A percentile compares a stretch with the other conserved stretches of the same genome.
Conservation (phyloP, 1,140 invertebrate genomes). For the Probaryconus sp. region DNA sequence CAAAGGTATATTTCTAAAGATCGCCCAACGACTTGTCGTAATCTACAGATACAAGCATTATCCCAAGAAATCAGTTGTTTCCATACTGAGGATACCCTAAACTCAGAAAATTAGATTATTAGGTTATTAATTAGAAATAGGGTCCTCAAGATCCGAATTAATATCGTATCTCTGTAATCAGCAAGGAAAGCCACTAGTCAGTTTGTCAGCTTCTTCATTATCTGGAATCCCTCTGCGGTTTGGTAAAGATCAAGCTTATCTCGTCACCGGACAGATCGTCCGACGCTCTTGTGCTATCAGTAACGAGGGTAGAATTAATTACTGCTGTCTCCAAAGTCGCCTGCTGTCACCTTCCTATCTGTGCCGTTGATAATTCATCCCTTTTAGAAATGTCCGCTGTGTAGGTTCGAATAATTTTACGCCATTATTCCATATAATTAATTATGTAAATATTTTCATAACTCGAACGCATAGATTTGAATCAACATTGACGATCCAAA, state of each 20-base stretch:
- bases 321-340: constrained; percentile 40
- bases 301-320: constrained; percentile 49
- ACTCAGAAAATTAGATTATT: no score
- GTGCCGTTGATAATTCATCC: constrained; percentile 35
- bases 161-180: no score
- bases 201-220: constrained; percentile 47
- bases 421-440: not conserved
- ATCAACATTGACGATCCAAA: no score
- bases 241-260: constrained; percentile 36
- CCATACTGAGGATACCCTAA: no score
- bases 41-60: no score
- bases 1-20: no score
- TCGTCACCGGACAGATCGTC: constrained; percentile 29
- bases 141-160: constrained; percentile 19
- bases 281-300: constrained; percentile 25
- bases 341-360: constrained; percentile 48
- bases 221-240: constrained; percentile 31
- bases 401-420: not conserved
- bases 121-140: no score
- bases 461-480: no score
- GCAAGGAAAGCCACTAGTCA: constrained; percentile 10
- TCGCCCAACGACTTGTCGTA: no score
- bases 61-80: no score
- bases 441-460: not conserved
- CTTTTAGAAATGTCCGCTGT: constrained; percentile 16